Evolutionary conservation across 1,140 invertebrate species (phyloP), one percentile per base, ranked within the genome.

Genomic region (Sitobion miscanthi): DNA sequence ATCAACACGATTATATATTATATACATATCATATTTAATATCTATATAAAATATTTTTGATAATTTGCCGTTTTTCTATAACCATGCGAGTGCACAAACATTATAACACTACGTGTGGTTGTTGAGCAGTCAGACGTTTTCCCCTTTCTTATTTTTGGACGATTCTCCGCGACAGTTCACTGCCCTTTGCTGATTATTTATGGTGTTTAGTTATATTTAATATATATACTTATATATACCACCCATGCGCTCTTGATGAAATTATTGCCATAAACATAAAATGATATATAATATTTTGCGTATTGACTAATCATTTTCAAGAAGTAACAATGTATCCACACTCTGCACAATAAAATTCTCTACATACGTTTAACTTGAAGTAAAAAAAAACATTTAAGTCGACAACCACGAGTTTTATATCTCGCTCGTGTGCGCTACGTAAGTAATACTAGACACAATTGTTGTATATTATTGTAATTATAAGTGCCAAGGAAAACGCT

Each of bases 171-270:
- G 35, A 83, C 38, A 83, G 82, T 83, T 83, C 82, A 83, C 82
- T 83, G 82, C 82, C 82, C 82, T 83, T 83, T 83, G 38, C 21
- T 83, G 82, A 83, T 83, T 83, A 83, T 83, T 83, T 83, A 83
- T 83, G 35, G 82, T 83, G 38, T 42, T 42, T 35, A 42, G 82
- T 35, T 83, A 83, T 83, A 82, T 35, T 42, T 42, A 42, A 77
- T 77, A 35, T 77, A 38, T 83, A 83, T 38, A 83, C 38, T 23
- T 21, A 38, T 83, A 42, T 14, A 25, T 8, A n/a, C 8, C 82
- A 0, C 38, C 82, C 82, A 83, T 83, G 82, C 21, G 82, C 21
- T 83, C 21, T 35, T 42, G 21, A 83, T 82, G 38, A 83, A 83
- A 83, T 83, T 83, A 83, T 83, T 83, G 35, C 21, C 35, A 38